Evolutionary conservation across 2,888 invertebrate species (phyloP), one percentile per base, ranked within the genome.

Genomic region (Choristoneura rosaceana): DNA sequence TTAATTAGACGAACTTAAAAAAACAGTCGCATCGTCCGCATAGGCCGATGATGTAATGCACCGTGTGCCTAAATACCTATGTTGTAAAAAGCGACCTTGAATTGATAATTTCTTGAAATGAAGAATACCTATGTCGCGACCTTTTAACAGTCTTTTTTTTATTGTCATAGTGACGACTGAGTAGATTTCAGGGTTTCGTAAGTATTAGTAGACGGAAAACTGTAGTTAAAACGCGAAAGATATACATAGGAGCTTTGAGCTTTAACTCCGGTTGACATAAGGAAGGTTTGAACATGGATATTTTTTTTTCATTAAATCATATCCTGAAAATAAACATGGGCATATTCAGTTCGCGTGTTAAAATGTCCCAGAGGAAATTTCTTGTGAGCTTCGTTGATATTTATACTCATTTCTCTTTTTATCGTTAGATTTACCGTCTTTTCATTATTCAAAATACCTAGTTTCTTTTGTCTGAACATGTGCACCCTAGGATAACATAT

Each of bases 111-210:
- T 92, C 90, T 88, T 87, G 85, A 89, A 87, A 84, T 86, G 84
- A 85, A 84, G 82, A 84, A 84, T 83, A 82, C 79, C 83, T 73
- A 77, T 79, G 90, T 90, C 92, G 90, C 90, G 68, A 73, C 68
- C 64, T 84, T 89, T 84, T 82, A 90, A 93, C 93, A 92, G 92
- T 92, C 91, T 58, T 90, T 91, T 91, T 91, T 90, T 92, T 43
- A 89, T 87, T 84, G 82, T 85, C 87, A 81, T 83, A 83, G 78
- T 76, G 80, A 82, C 81, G 78, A 76, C 75, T 79, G 86, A 89
- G 90, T 81, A 84, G 90, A 87, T 84, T 84, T 82, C 80, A 76
- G 75, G 77, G 80, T 74, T 73, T 76, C 66, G 78, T 77, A 76
- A 80, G 77, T 77, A 61, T 17, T 45, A 10, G 25, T 7, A 62